Evolutionary conservation across 2,113 vertebrate species (phyloP), one percentile per base, ranked within the genome.

Genomic region (Catharus fuscescens): DNA sequence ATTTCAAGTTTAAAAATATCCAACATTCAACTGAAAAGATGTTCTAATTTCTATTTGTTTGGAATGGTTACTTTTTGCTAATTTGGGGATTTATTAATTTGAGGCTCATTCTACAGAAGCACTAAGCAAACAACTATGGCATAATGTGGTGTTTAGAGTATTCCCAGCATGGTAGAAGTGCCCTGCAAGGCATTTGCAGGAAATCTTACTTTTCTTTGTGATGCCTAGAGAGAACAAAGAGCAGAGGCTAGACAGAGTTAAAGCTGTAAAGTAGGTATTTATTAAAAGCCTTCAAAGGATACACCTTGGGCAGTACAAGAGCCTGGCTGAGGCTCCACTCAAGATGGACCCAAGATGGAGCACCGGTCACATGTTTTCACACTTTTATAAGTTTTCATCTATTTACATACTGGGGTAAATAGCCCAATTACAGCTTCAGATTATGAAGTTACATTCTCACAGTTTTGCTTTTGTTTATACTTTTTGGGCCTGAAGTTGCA

Each of bases 291-390:
- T 78, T 42, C 23, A 62, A 40, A 62, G 36, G 29, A 21, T 21
- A 8, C 10, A 52, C 6, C 23, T 10, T 64, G 60, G 18, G 24
- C 31, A 34, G 36, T 23, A 29, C 14, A 29, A 53, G 31, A 44
- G 18, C 11, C 36, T 12, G 18, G 59, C 10, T 0, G 0, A 12
- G 24, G 14, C 11, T 64, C 16, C 15, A 26, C 14, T 14, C 47
- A 34, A 18, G 47, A 34, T 11, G 8, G 29, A 64, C 14, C 18
- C 47, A 34, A 18, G 47, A 34, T 11, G 8, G 29, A 64, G 2
- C 0, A 42, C 4, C 3, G 8, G 36, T 21, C 59, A 42, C 2
- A 0, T 4, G 6, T 23, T 64, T 78, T 79, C 31, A 53, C 2
- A 8, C 31, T 79, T 62, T 28, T 18, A 28, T 53, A 28, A n/a